Conservation (phyloP, 2,888 invertebrate species). For the Rapana venosa region DNA sequence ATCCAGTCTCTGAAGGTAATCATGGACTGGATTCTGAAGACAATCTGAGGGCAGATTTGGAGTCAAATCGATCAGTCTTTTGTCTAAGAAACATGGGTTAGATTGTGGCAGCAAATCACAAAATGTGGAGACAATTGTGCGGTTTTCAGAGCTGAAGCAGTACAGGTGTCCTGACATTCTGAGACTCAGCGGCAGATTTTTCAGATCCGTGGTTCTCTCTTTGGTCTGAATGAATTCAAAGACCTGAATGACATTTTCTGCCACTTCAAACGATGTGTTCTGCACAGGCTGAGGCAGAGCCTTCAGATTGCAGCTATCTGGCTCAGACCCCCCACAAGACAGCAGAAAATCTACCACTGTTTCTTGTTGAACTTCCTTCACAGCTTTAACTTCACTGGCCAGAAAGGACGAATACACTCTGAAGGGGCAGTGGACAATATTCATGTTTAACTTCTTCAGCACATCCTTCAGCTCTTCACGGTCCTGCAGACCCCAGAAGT, state of each 20-base stretch:
- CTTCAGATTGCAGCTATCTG: not conserved
- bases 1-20: not conserved
- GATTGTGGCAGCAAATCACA: constrained; percentile 21
- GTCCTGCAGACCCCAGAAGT: not conserved
- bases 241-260: not conserved
- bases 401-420: not conserved
- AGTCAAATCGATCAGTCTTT: not conserved
- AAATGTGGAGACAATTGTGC: constrained; percentile 12
- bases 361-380: not conserved
- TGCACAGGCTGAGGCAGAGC: constrained; percentile 21
- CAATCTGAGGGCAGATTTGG: no score
- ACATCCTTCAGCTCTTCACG: not conserved
- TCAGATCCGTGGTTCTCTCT: not conserved
- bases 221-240: not conserved
- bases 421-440: constrained; percentile 25
- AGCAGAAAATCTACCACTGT: constrained; percentile 23
- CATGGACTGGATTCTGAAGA: not conserved
- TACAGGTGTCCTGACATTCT: constrained; percentile 17
- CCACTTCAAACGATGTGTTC: not conserved
- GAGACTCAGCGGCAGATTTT: constrained; percentile 16
- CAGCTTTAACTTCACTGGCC: not conserved
- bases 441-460: constrained; percentile 27
- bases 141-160: not conserved
- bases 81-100: not conserved
- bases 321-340: not conserved